phyloP scores from a whole-genome alignment of 2,888 invertebrate species.

The Bibio marci region DNA sequence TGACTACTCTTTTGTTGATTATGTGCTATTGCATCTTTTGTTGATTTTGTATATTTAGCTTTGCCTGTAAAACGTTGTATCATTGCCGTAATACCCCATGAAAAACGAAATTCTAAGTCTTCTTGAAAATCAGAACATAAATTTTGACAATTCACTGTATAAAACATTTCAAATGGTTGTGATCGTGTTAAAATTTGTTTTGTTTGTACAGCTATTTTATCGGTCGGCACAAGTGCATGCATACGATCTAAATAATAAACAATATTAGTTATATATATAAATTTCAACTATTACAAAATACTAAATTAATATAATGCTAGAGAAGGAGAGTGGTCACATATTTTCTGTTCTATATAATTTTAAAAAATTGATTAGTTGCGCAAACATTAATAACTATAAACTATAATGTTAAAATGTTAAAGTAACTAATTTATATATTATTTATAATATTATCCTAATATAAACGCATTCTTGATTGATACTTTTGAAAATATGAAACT shows the following conservation, averaged over 20 bases:
- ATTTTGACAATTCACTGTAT: constrained; percentile 90
- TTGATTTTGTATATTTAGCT: constrained; percentile 18
- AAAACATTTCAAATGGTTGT: constrained; percentile 83
- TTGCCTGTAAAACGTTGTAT: constrained; percentile 67
- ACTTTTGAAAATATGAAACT: no score
- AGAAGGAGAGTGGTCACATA: no score
- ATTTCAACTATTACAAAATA: no score
- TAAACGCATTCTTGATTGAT: no score
- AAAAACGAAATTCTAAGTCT: constrained; percentile 89
- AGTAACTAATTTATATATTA: no score
- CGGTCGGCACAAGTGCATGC: constrained; percentile 62
- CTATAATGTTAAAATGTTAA: no score
- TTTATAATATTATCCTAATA: no score
- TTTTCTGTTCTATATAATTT: no score
- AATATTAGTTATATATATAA: no score
- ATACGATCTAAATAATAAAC: constrained; percentile 50
- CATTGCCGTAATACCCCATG: constrained; percentile 80
- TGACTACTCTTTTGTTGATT: constrained; percentile 17
- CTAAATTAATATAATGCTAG: no score
- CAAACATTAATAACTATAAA: no score
- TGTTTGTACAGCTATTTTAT: constrained; percentile 30
- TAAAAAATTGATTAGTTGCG: no score
- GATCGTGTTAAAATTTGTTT: constrained; percentile 37
- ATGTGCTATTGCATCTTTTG: constrained; percentile 27
- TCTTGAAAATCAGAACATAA: constrained; percentile 92